These are phyloP conservation scores for Ypsolopha sequella DNA, from an alignment of 2,888 invertebrate species.

Conservation along the genomic window DNA sequence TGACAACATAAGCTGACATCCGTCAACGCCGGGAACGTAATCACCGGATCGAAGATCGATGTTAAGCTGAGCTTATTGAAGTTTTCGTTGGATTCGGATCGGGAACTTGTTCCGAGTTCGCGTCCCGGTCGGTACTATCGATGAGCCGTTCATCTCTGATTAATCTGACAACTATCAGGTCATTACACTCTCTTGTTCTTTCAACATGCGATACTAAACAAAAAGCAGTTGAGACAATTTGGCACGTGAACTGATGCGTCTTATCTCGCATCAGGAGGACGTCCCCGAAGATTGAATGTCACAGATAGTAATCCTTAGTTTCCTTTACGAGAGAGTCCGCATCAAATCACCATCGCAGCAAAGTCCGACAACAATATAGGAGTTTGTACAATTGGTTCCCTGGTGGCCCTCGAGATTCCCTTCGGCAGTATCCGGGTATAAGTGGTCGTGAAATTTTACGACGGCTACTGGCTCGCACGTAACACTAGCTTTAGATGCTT, in stretches of 20 bases:
- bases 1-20: conserved; percentile 68
- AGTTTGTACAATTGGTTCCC: conserved; percentile 20
- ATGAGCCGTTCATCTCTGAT: conserved; percentile 39
- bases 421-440: conserved; percentile 24
- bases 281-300: conserved; percentile 17
- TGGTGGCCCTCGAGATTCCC: conserved; percentile 25
- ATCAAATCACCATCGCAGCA: conserved; percentile 21
- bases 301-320: conserved; percentile 22
- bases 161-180: conserved; percentile 50
- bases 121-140: conserved; percentile 30
- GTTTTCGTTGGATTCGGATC: conserved; percentile 49
- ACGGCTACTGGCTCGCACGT: conserved; percentile 44
- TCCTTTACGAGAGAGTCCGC: conserved; percentile 23
- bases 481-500: conserved; percentile 41
- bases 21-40: conserved; percentile 64
- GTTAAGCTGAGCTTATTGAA: conserved; percentile 65
- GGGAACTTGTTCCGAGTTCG: conserved; percentile 39
- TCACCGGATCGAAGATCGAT: conserved; percentile 64
- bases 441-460: conserved; percentile 53
- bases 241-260: conserved; percentile 18
- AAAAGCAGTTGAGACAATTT: conserved; percentile 14
- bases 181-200: conserved; percentile 21
- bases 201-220: neutral
- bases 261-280: conserved; percentile 18
- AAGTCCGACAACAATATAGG: conserved; percentile 12